Percentiles rank a stretch among this genome's conserved stretches.
Conservation (phyloP, 2,888 invertebrate genomes). For the Pandemis cinnamomeana region DNA sequence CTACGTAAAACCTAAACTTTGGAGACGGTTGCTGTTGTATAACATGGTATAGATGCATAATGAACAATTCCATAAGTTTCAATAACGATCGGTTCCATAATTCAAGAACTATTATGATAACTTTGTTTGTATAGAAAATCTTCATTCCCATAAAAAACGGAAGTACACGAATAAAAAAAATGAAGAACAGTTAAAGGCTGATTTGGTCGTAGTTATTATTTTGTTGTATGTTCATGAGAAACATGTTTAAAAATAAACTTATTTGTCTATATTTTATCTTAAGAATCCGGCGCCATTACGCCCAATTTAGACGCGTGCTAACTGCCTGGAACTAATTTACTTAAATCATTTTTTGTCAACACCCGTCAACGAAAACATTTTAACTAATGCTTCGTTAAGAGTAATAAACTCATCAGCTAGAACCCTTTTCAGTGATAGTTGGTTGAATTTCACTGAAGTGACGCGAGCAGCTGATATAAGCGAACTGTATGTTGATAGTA, state of each 20-base stretch:
- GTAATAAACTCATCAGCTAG: constrained; percentile 1
- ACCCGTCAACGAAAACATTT: constrained; percentile 60
- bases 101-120: too few species aligned
- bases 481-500: neutral
- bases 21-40: too few species aligned
- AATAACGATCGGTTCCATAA: too few species aligned
- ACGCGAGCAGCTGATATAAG: constrained; percentile 2
- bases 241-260: constrained; percentile 17
- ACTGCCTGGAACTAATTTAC: constrained; percentile 80
- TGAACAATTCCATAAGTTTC: too few species aligned
- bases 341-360: constrained; percentile 65
- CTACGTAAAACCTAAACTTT: too few species aligned
- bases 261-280: constrained; percentile 27
- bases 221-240: neutral
- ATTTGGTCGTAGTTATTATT: neutral
- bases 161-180: neutral
- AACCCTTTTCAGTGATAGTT: constrained; percentile 51
- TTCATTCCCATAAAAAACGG: neutral
- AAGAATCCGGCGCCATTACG: constrained; percentile 64
- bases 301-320: constrained; percentile 65
- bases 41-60: too few species aligned
- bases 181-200: neutral
- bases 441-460: constrained; percentile 52
- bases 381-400: constrained; percentile 47
- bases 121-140: too few species aligned